Base-by-base conservation (phyloP, 2,113 vertebrate species). In the Chrysemys picta region DNA sequence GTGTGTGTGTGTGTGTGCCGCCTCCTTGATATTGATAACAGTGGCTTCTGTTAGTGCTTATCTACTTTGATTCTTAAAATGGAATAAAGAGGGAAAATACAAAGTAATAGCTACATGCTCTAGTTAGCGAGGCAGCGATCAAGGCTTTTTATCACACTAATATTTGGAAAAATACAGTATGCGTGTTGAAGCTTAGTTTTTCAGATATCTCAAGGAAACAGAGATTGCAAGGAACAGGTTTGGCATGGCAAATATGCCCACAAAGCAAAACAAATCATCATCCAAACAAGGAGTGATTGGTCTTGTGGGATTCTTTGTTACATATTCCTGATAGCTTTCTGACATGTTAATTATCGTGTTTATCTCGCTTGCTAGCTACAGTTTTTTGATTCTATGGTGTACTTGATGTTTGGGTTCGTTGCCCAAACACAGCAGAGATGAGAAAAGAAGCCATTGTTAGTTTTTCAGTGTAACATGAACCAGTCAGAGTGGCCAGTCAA, bases 11-110 rank as follows among this genome's bases (percentile, higher is more conserved):
- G 4, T 42, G 42, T 42, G 42, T 42, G 42, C 42, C 42, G n/a
- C 17, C 94, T 97, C 97, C 96, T 98, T 98, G 93, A 97, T 98
- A 97, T 93, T 97, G 98, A 97, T 98, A 98, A 97, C 94, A 92
- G 96, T 85, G 91, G 84, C 93, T 98, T 7, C 1, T 97, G 85
- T 89, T 95, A 97, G 89, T 88, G 94, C 96, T 98, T 98, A 98
- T 98, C 98, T 98, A 85, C 89, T 94, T 97, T 96, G 88, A 97
- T 96, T 98, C 93, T 81, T 89, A 97, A 98, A 98, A 98, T 97
- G 85, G 96, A 98, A 98, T 98, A 98, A 98, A 96, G 96, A 96
- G 94, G 81, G 85, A 96, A 97, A 98, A 98, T 85, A 91, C 89
- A 97, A 97, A 98, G 95, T 97, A 97, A 97, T 95, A 97, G 93